Evolutionary conservation across 92 coral and sea anemone genomes (phyloP).

Genomic region (Paramuricea clavata): DNA sequence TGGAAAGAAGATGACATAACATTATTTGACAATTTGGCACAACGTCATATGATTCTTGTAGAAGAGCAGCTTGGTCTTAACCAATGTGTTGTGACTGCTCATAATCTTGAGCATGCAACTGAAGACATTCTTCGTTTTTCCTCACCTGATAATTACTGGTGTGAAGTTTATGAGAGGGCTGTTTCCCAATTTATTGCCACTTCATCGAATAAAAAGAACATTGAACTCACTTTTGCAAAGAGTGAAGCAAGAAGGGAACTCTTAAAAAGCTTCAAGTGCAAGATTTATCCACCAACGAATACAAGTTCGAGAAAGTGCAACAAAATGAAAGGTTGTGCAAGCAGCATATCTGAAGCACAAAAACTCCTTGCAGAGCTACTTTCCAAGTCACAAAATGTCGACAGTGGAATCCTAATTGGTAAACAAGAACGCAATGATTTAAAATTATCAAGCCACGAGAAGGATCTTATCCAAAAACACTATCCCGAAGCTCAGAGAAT

Average conservation of each 20-base stretch:
- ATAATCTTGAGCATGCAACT: constrained; percentile 56
- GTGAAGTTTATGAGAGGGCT: constrained; percentile 54
- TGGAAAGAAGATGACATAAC: background rate
- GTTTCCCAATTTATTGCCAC: constrained; percentile 47
- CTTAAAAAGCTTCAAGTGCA: constrained; percentile 44
- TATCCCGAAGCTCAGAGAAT: constrained; percentile 7
- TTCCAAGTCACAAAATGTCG: constrained; percentile 30
- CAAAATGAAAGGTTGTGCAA: constrained; percentile 41
- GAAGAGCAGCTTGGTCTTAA: constrained; percentile 45
- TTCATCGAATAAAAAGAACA: constrained; percentile 56
- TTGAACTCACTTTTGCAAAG: constrained; percentile 49
- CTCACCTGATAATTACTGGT: constrained; percentile 57
- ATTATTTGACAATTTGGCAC: background rate
- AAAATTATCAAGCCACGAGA: background rate
- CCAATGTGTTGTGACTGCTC: constrained; percentile 52
- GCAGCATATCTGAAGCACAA: constrained; percentile 49
- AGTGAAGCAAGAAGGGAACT: constrained; percentile 54
- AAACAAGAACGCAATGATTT: constrained; percentile 40
- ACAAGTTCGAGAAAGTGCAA: constrained; percentile 38
- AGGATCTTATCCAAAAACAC: constrained; percentile 14
- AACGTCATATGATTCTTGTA: constrained; percentile 33
- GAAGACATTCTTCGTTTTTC: constrained; percentile 48
- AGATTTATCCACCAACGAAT: constrained; percentile 9
- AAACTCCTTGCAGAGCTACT: constrained; percentile 8
- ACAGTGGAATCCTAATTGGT: constrained; percentile 49